Evolutionary conservation across 2,888 invertebrate genomes (phyloP), one percentile per base, ranked within the genome.

Genomic region (Drosophila meridiana): DNA sequence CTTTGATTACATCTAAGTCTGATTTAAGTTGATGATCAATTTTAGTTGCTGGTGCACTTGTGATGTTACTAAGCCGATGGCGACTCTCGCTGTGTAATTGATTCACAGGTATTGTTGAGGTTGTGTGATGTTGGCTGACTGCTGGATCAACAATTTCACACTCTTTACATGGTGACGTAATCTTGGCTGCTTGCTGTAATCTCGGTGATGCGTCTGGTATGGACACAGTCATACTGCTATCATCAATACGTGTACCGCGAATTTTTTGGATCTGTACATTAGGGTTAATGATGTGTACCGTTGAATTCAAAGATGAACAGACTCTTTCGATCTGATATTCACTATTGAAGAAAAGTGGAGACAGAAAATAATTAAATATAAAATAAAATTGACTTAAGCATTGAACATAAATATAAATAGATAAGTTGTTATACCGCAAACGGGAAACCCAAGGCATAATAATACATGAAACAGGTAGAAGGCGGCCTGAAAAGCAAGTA

Each of bases 301-400:
- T 87, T 36, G 87, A 89, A 42, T 79, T 80, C 62, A 86, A 79
- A 13, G 76, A 52, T 30, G 40, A 73, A 45, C 30, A 59, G 43
- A 56, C 28, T 34, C 80, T 63, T 42, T 75, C 82, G 43, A 87
- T 76, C 64, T 91, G 90, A 74, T 90, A 87, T 40, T 92, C 92
- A 56, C 91, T 86, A 61, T 84, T 90, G 28, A 52, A 20, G 9
- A 20, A 34, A 52, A 5, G 11, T 0, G n/a, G 1, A 20, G 32
- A 48, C 4, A 32, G 30, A 30, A 48, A 47, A 48, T 0, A 48
- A n/a, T 8, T 0, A n/a, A 3, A 30, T 30, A n/a, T 30, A 14
- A 13, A 28, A 11, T 14, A 28, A 28, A 47, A 28, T 14, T 48
- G 2, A 30, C 3, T 6, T 28, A 13, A 14, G 13, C 6, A 30